Evolutionary conservation across 2,888 invertebrate species (phyloP).

Genomic region (Byasa hedistus): DNA sequence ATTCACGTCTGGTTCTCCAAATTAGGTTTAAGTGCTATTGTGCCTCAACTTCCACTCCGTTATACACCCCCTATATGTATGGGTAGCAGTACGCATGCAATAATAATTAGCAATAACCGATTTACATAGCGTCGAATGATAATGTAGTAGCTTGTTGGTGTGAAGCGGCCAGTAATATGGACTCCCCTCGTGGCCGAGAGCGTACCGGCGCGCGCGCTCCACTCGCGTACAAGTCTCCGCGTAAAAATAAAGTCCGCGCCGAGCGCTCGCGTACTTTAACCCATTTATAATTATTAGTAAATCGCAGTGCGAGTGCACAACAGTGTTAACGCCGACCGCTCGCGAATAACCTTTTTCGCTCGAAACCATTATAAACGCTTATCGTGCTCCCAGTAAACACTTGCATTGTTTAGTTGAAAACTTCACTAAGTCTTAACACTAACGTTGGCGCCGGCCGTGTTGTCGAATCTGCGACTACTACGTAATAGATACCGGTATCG

Average conservation of each 20-base stretch:
- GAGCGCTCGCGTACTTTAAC: constrained; percentile 75
- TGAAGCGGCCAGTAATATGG: constrained; percentile 53
- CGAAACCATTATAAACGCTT: constrained; percentile 54
- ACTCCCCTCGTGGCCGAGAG: constrained; percentile 63
- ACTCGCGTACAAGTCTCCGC: constrained; percentile 74
- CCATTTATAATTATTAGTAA: constrained; percentile 80
- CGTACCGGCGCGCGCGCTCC: constrained; percentile 61
- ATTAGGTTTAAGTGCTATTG: constrained; percentile 58
- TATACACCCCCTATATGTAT: constrained; percentile 63
- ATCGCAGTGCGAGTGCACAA: constrained; percentile 74
- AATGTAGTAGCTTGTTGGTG: constrained; percentile 59
- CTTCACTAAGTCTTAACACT: constrained; percentile 53
- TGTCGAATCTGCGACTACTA: constrained; percentile 57
- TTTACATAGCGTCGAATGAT: constrained; percentile 66
- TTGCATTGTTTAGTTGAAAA: constrained; percentile 49
- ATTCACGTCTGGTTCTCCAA: constrained; percentile 48
- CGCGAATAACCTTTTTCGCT: constrained; percentile 64
- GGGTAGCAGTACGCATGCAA: constrained; percentile 64
- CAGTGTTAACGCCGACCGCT: constrained; percentile 68
- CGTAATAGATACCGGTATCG: constrained; percentile 60
- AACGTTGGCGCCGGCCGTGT: constrained; percentile 45
- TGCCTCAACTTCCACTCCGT: constrained; percentile 64
- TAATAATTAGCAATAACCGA: constrained; percentile 71
- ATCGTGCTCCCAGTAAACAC: constrained; percentile 50
- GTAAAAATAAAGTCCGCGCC: constrained; percentile 78